Conservation (phyloP, 2,888 invertebrate genomes). For the Andrena bucephala region DNA sequence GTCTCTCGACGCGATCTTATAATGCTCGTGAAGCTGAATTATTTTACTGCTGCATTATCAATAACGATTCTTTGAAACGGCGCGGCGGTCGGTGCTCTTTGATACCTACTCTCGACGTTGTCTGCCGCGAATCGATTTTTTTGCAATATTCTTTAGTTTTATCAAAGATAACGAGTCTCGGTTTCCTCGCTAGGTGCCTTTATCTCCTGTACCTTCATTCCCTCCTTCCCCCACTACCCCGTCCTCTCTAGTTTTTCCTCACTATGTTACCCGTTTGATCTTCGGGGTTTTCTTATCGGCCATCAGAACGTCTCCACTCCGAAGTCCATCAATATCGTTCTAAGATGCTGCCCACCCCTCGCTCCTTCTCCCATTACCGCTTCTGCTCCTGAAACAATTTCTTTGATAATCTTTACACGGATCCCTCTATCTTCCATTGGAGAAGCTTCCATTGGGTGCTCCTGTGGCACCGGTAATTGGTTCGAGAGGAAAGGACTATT, state of each 20-base stretch:
- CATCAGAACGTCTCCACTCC: slow-evolving; percentile 43
- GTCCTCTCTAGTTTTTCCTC: not conserved
- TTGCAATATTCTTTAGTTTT: slow-evolving; percentile 30
- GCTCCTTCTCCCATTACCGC: slow-evolving; percentile 47
- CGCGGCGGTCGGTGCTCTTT: slow-evolving; percentile 14
- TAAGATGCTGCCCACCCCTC: slow-evolving; percentile 33
- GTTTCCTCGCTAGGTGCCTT: not conserved
- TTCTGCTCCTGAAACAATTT: slow-evolving; percentile 63
- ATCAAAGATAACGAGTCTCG: slow-evolving; percentile 38
- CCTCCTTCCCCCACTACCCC: not conserved
- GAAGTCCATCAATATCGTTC: slow-evolving; percentile 63
- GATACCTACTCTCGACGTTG: not conserved
- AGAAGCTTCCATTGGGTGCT: slow-evolving; percentile 7
- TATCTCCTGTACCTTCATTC: slow-evolving; percentile 7
- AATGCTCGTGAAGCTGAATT: not conserved
- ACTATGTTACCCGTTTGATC: slow-evolving; percentile 39
- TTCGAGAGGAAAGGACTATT: slow-evolving; percentile 61
- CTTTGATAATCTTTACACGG: slow-evolving; percentile 67
- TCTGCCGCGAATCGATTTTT: not conserved
- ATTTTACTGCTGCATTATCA: slow-evolving; percentile 22
- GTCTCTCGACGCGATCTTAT: not conserved
- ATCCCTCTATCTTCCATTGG: slow-evolving; percentile 38
- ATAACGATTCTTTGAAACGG: slow-evolving; percentile 22
- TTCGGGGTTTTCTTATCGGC: slow-evolving; percentile 42
- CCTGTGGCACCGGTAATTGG: slow-evolving; percentile 62